These are phyloP conservation scores for Apomyelois bistriatella DNA, from an alignment of 2,888 invertebrate genomes.

Conservation along the genomic window DNA sequence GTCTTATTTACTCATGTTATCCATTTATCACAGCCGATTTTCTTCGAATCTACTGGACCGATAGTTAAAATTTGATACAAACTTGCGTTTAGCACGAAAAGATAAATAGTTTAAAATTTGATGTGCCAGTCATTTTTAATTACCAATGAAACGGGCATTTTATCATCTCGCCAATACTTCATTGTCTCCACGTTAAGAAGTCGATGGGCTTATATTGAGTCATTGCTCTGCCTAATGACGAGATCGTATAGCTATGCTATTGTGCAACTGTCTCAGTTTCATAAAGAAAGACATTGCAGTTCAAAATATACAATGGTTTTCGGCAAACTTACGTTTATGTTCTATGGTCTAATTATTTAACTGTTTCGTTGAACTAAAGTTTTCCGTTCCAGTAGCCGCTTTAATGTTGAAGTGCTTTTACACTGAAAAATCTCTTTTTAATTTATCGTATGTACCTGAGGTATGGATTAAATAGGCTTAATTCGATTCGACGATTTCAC, in stretches of 20 bases:
- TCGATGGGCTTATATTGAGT: not conserved
- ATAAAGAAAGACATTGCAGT: not conserved
- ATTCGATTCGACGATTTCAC: no score
- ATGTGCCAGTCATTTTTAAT: no score
- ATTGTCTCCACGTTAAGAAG: not conserved
- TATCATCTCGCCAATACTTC: not conserved
- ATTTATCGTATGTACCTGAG: no score
- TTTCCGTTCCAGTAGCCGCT: not conserved
- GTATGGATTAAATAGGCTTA: no score
- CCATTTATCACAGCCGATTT: no score
- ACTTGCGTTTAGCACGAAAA: no score
- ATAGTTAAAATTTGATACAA: no score
- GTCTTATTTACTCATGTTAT: no score
- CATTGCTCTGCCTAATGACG: not conserved
- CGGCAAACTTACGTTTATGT: not conserved
- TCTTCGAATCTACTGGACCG: no score
- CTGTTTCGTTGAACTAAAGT: not conserved
- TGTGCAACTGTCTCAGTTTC: not conserved
- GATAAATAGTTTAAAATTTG: no score
- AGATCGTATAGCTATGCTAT: not conserved
- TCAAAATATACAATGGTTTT: not conserved
- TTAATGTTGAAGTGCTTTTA: not conserved
- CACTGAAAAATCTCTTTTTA: no score
- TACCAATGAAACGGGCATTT: no score
- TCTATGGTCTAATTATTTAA: not conserved